A percentile compares a stretch with the other conserved stretches of the same genome.
These are phyloP conservation scores for Ctena decussata DNA, from an alignment of 2,888 invertebrate genomes.

Conservation along the genomic window DNA sequence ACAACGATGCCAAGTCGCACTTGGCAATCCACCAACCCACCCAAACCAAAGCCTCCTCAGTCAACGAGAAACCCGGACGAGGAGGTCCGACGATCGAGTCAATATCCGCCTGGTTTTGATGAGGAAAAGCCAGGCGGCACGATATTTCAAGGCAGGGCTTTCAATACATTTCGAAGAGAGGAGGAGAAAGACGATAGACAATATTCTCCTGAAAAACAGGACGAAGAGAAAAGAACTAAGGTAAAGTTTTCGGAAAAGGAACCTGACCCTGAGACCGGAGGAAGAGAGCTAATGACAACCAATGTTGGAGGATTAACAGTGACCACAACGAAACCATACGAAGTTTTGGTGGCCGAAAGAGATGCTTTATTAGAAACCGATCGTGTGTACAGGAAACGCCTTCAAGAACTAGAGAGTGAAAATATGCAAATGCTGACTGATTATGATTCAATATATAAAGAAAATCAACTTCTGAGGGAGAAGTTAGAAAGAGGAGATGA, in stretches of 20 bases:
- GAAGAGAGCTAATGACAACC: conserved; percentile 45
- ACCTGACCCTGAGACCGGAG: conserved; percentile 19
- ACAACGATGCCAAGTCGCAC: conserved; percentile 58
- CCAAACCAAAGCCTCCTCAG: conserved; percentile 41
- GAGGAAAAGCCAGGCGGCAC: conserved; percentile 50
- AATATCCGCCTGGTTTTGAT: conserved; percentile 32
- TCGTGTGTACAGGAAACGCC: conserved; percentile 43
- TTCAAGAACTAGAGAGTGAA: conserved; percentile 55
- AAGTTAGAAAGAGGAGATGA: conserved; percentile 64
- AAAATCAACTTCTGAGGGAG: conserved; percentile 57
- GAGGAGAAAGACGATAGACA: not conserved
- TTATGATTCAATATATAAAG: conserved; percentile 59
- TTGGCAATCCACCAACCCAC: conserved; percentile 57
- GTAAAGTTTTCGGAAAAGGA: conserved; percentile 36
- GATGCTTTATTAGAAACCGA: conserved; percentile 62
- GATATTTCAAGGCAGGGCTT: conserved; percentile 58
- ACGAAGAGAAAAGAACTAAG: conserved; percentile 19
- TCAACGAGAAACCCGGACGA: conserved; percentile 19
- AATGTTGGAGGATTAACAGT: conserved; percentile 43
- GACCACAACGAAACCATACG: conserved; percentile 52
- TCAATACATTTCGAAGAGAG: conserved; percentile 52
- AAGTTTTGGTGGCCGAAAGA: conserved; percentile 54
- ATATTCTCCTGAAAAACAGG: not conserved
- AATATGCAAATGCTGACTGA: conserved; percentile 54
- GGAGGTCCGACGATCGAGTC: not conserved